Evolutionary conservation across 1,140 invertebrate species (phyloP), one percentile per base, ranked within the genome.

Genomic region (Manduca sexta): DNA sequence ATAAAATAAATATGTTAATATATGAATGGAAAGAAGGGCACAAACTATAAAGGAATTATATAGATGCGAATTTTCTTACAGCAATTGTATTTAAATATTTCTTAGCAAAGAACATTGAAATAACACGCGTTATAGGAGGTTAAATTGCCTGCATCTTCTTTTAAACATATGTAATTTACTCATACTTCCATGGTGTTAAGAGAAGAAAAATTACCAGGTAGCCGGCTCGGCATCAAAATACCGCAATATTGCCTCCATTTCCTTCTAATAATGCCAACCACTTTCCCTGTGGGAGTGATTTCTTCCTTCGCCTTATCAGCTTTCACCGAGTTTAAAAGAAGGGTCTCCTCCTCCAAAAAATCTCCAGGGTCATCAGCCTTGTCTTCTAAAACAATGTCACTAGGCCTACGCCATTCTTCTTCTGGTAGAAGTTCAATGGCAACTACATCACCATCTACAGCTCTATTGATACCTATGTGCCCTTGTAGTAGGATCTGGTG

Each of bases 201-300:
- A 52, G 38, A 35, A 49, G 17, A 52, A 41, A 56, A 63, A 44
- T 91, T 91, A 86, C 92, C 91, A 87, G 93, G 92, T 11, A 96
- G 85, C 8, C 90, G 87, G 76, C 92, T 95, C 14, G 91, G 91
- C 70, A 95, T 91, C 40, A 99, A 83, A 62, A 99, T 97, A 18
- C 98, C 98, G 88, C 98, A 99, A 81, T 97, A 98, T 60, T 97
- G 95, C 21, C 97, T 87, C 97, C 97, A 99, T 75, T 99, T 99
- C 56, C 98, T 89, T 52, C 94, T 91, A 38, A 99, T 95, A 55
- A 99, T 98, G 12, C 96, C 97, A 39, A 99, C 97, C 52, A 99
- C 91, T 72, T 89, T 89, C 0, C 94, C 98, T 4, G 95, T 98
- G 13, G 94, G 95, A 69, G 88, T 90, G 45, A 85, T 74, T 49